Percentiles rank a stretch among this genome's conserved stretches.
Evolutionary conservation across 2,797 vertebrate genomes (phyloP).

Genomic region (Eutrigla gurnardus): DNA sequence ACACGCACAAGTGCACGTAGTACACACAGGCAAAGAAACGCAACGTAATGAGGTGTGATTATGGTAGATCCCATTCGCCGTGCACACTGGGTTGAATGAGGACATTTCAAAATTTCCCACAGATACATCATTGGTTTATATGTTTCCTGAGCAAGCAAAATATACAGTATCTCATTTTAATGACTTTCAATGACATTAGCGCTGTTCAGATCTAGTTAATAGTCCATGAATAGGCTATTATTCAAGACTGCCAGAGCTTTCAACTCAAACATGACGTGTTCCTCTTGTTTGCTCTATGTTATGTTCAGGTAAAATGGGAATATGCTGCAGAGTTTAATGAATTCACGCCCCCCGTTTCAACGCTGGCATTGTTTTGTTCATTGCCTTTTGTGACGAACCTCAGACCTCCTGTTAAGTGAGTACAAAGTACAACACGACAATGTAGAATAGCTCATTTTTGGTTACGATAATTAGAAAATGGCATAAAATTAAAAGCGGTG

Average conservation of each 20-base stretch:
- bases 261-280: constrained; percentile 30
- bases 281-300: constrained; percentile 20
- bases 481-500: not conserved
- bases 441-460: constrained; percentile 3
- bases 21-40: constrained; percentile 44
- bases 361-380: constrained; percentile 24
- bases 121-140: constrained; percentile 58
- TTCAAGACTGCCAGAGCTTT: constrained; percentile 42
- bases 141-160: constrained; percentile 64
- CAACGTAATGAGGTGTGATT: constrained; percentile 76
- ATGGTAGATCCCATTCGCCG: constrained; percentile 66
- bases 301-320: constrained; percentile 32
- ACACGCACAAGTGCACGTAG: constrained; percentile 46
- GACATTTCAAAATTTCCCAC: constrained; percentile 59
- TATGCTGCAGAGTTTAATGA: constrained; percentile 39
- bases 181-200: constrained; percentile 60
- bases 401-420: constrained; percentile 22
- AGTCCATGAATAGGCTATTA: constrained; percentile 61
- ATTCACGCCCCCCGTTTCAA: constrained; percentile 40
- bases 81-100: constrained; percentile 60
- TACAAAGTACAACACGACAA: constrained; percentile 1
- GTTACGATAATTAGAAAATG: not conserved
- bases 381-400: constrained; percentile 26
- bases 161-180: constrained; percentile 57
- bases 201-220: constrained; percentile 61